Evolutionary conservation across 2,888 invertebrate species (phyloP).

Genomic region (Plagiodera versicolora): DNA sequence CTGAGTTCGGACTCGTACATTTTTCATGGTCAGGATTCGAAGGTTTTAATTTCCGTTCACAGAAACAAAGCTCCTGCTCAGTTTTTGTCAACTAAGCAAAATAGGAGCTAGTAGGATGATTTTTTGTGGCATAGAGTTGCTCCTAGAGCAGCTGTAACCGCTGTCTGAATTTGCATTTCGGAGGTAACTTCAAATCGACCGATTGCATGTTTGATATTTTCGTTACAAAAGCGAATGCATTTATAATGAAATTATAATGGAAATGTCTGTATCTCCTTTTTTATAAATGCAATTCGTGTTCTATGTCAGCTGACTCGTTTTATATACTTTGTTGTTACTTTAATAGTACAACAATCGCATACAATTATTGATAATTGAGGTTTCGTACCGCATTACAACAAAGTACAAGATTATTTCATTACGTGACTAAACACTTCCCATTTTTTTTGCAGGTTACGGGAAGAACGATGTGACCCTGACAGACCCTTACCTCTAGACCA

Average conservation of each 20-base stretch:
- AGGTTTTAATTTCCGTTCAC: background rate
- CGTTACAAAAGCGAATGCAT: slow-evolving; percentile 51
- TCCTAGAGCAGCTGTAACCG: slow-evolving; percentile 33
- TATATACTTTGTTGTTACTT: slow-evolving; percentile 10
- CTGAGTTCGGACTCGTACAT: slow-evolving; percentile 9
- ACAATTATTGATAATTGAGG: too few species aligned
- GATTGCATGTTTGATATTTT: slow-evolving; percentile 47
- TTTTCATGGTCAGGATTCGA: slow-evolving; percentile 18
- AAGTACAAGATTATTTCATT: too few species aligned
- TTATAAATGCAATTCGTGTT: slow-evolving; percentile 42
- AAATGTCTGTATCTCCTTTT: slow-evolving; percentile 40
- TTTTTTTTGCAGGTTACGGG: slow-evolving; percentile 76
- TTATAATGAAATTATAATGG: slow-evolving; percentile 50
- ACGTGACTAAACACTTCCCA: too few species aligned
- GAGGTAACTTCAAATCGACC: slow-evolving; percentile 49
- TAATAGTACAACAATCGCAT: too few species aligned
- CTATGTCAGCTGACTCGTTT: slow-evolving; percentile 41
- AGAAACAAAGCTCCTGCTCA: background rate
- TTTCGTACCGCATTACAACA: too few species aligned
- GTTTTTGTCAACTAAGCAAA: too few species aligned
- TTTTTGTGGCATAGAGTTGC: slow-evolving; percentile 23
- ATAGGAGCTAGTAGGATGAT: too few species aligned
- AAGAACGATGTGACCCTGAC: slow-evolving; percentile 84
- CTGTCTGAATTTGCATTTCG: slow-evolving; percentile 38
- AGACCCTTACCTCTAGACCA: slow-evolving; percentile 77